These are phyloP conservation scores for Caradrina kadenii DNA, from an alignment of 2,888 invertebrate genomes.

Conservation along the genomic window DNA sequence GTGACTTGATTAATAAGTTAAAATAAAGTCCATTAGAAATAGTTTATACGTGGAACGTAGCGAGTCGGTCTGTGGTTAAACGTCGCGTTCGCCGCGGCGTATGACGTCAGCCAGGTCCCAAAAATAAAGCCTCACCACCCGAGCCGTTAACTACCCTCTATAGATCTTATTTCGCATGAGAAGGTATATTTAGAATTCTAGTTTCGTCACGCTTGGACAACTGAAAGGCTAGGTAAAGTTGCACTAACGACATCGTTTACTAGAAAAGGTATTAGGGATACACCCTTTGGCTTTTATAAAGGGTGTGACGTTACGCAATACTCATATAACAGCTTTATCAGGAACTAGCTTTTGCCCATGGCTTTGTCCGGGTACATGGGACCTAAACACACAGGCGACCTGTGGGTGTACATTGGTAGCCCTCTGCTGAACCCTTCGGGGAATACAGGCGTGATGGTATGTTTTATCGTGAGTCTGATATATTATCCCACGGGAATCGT, in stretches of 20 bases:
- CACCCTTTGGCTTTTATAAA: neutral
- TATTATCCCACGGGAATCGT: no score
- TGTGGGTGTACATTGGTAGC: no score
- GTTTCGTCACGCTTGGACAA: slow-evolving; percentile 25
- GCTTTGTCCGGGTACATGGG: no score
- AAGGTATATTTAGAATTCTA: slow-evolving; percentile 34
- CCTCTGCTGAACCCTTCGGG: no score
- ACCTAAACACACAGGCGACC: no score
- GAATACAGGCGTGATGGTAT: no score
- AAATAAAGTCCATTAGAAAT: slow-evolving; percentile 23
- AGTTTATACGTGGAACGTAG: slow-evolving; percentile 15
- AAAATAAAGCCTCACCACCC: slow-evolving; percentile 44
- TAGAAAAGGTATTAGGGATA: slow-evolving; percentile 7
- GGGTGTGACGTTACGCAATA: slow-evolving; percentile 7
- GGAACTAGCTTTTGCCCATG: neutral
- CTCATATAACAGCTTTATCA: neutral
- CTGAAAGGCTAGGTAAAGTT: slow-evolving; percentile 14
- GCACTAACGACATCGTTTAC: slow-evolving; percentile 23
- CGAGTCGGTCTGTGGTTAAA: slow-evolving; percentile 27
- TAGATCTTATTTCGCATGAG: slow-evolving; percentile 41
- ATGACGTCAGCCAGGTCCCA: slow-evolving; percentile 49
- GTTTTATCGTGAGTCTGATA: no score
- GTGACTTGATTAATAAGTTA: neutral
- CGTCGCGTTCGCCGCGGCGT: slow-evolving; percentile 18
- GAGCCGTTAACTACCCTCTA: slow-evolving; percentile 49